Evolutionary conservation across 2,797 vertebrate species (phyloP), one percentile per base, ranked within the genome.

Genomic region (Diglossa cyanea): DNA sequence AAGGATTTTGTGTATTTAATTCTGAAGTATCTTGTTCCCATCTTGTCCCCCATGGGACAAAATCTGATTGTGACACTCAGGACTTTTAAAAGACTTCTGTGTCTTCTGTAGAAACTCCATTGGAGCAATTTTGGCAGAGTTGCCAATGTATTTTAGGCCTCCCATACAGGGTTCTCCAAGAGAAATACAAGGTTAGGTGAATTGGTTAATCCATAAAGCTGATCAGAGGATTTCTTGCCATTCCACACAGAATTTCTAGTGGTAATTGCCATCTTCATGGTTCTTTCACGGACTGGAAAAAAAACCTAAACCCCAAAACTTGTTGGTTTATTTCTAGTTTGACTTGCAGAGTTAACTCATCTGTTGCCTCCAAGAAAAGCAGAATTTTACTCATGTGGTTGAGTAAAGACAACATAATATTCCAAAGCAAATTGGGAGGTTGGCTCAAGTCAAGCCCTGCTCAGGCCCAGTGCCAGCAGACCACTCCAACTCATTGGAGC

Each of bases 301-400:
- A 51, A 21, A 54, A 1, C 19, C 14, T 19, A 67, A 26, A 35
- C 0, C 0, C 1, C 11, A 11, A 21, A 53, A 8, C 6, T 30
- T 53, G 6, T 17, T 24, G 10, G 1, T 75, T 79, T 47, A 47
- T 75, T 94, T 67, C 19, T 33, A 23, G 3, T 5, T 55, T 53
- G 25, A 85, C 20, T 9, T 42, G 8, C 13, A 30, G 17, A 30
- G 4, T 77, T 79, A 47, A 54, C 8, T 72, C 28, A 16, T 16
- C 37, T 33, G 24, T 20, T 48, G 10, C 5, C 8, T 13, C 18
- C 5, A 62, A 19, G 35, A 17, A 57, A 14, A 11, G 1, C 26
- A n/a, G 35, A 66, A 12, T 57, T 67, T 84, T 72, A 33, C 7
- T 5, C 17, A 12, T 7, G 21, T 23, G 31, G 6, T 8, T 13